Base-by-base conservation (phyloP, 2,888 invertebrate species). In the Drosophila recens region DNA sequence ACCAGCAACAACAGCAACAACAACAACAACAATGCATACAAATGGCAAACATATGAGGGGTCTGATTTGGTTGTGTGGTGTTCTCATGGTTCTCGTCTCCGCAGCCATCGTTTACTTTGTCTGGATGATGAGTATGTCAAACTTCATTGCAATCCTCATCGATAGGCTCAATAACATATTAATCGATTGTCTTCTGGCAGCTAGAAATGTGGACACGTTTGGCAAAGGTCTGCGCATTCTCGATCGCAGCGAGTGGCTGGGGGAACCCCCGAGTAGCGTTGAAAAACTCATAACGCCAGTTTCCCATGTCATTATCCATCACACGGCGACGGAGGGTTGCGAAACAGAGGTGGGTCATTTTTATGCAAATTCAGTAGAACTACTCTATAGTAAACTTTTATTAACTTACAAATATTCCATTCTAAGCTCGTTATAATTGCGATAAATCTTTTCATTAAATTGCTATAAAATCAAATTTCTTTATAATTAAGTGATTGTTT, bases 201-300 rank as follows among this genome's bases (percentile, higher is more conserved):
- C 54, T n/a, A 54, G 43, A 33, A 63, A 56, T 51, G 51, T 38
- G 11, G 69, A 42, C 23, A 45, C 54, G 13, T 13, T 58, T 4
- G 66, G 66, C 58, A 61, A 51, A 13, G 59, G 62, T 1, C 58
- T 87, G 49, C 88, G 73, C 20, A 87, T 88, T 67, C 72, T 87
- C 30, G 82, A 88, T 66, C 88, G 88, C 65, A 88, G 84, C 46
- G 87, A 88, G 34, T 87, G 87, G 87, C 66, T 74, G 38, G 87
- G 84, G 67, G 87, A 88, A 75, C 88, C 87, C 58, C 82, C 87
- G 0, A 80, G 43, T 23, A 56, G 43, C 8, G 63, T 68, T 4
- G 42, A 49, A 5, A 70, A 33, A 2, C 67, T 87, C 2, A 49
- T 46, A 1, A 57, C 71, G 5, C 88, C 87, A 2, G 71, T 88